A percentile compares a stretch with the other conserved stretches of the same genome.
Conservation (phyloP, 2,113 vertebrate species). For the Seriola aureovittata region DNA sequence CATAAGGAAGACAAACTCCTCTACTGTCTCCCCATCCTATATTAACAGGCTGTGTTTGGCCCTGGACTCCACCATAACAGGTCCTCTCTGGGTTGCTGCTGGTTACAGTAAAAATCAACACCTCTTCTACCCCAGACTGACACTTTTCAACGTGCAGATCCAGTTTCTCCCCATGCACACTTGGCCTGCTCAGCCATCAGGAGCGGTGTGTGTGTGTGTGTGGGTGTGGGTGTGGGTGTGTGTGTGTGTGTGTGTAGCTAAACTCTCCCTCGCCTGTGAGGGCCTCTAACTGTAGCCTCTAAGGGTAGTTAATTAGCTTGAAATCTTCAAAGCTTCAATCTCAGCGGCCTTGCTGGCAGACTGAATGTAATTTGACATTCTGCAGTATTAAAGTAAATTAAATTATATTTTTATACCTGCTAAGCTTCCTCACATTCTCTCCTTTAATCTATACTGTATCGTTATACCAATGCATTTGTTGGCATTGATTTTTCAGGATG, state of each 20-base stretch:
- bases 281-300: not conserved
- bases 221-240: not conserved
- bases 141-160: slow-evolving; percentile 71
- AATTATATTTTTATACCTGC: slow-evolving; percentile 16
- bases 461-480: not conserved
- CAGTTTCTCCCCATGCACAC: slow-evolving; percentile 51
- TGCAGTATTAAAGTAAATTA: not conserved
- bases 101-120: slow-evolving; percentile 80
- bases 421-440: not conserved
- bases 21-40: slow-evolving; percentile 68
- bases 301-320: not conserved
- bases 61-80: slow-evolving; percentile 42
- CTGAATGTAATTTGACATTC: not conserved
- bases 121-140: slow-evolving; percentile 60
- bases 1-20: slow-evolving; percentile 74
- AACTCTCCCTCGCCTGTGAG: slow-evolving; percentile 12
- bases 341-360: not conserved
- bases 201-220: slow-evolving; percentile 17
- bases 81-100: slow-evolving; percentile 61
- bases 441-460: not conserved
- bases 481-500: slow-evolving; percentile 9
- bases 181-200: slow-evolving; percentile 35
- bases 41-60: slow-evolving; percentile 74
- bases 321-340: not conserved
- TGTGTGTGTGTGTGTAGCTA: slow-evolving; percentile 3